These are phyloP conservation scores for Vannuccia rotundouncinata DNA, from an alignment of 2,888 invertebrate species.

Conservation along the genomic window DNA sequence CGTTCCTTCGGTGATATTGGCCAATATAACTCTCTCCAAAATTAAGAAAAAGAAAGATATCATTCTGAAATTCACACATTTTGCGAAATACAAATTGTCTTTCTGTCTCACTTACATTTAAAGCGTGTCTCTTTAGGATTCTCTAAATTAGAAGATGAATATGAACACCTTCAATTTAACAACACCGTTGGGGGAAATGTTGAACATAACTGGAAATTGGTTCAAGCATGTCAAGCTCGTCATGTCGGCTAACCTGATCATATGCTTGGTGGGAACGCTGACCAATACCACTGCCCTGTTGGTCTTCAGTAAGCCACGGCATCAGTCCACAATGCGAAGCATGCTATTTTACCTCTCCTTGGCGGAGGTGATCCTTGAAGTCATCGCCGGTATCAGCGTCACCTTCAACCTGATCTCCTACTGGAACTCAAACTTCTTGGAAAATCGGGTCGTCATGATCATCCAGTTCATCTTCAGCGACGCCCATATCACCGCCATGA, in stretches of 20 bases:
- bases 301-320: background rate
- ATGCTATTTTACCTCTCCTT: background rate
- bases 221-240: background rate
- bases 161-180: no score
- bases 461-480: background rate
- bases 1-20: no score
- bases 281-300: background rate
- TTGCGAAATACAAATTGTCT: no score
- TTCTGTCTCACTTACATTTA: no score
- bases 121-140: no score
- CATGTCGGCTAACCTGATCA: background rate
- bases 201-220: no score
- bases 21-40: no score
- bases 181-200: no score
- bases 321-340: background rate
- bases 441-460: background rate
- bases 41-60: no score
- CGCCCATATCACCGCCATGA: slow-evolving; percentile 5
- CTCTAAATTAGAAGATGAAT: no score
- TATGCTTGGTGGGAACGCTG: background rate
- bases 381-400: background rate
- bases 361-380: background rate
- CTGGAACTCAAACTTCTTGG: background rate
- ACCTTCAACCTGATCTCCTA: slow-evolving; percentile 3
- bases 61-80: no score